Percentiles rank a stretch among this genome's conserved stretches.
Evolutionary conservation across 2,113 vertebrate species (phyloP).

Genomic region (Morone saxatilis): DNA sequence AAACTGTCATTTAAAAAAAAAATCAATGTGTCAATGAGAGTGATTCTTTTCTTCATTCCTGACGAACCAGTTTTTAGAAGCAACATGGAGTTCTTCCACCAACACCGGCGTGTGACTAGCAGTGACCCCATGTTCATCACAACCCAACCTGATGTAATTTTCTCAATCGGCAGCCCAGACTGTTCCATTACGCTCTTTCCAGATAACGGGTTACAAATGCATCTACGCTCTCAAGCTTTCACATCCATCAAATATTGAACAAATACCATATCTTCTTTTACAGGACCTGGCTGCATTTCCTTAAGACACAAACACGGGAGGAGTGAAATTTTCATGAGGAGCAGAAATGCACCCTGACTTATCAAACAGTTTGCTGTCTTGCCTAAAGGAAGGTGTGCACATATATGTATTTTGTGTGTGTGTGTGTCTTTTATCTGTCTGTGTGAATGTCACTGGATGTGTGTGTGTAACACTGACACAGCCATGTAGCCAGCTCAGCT

Average conservation of each 20-base stretch:
- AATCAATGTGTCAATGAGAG: not conserved
- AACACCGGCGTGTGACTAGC: not conserved
- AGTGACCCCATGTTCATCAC: slow-evolving; percentile 14
- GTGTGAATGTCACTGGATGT: slow-evolving; percentile 70
- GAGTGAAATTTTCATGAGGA: slow-evolving; percentile 77
- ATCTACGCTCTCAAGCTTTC: slow-evolving; percentile 43
- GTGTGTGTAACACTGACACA: slow-evolving; percentile 69
- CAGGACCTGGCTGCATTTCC: slow-evolving; percentile 67
- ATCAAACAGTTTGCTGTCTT: slow-evolving; percentile 80
- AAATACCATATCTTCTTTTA: slow-evolving; percentile 63
- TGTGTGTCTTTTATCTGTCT: slow-evolving; percentile 67
- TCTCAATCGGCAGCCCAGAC: slow-evolving; percentile 13
- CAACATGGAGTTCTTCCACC: not conserved
- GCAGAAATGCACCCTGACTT: slow-evolving; percentile 78
- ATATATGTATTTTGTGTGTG: slow-evolving; percentile 47
- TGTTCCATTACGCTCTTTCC: slow-evolving; percentile 43
- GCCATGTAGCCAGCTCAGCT: slow-evolving; percentile 79
- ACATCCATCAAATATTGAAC: slow-evolving; percentile 65
- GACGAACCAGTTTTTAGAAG: slow-evolving; percentile 8
- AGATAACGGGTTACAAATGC: slow-evolving; percentile 69
- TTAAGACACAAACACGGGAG: slow-evolving; percentile 69
- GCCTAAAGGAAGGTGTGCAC: slow-evolving; percentile 76
- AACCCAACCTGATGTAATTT: slow-evolving; percentile 40
- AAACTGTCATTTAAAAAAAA: not conserved
- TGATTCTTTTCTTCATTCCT: not conserved